Percentiles rank a stretch among this genome's conserved stretches.
Conservation (phyloP, 2,113 vertebrate genomes). For the Pelvicachromis taeniatus region DNA sequence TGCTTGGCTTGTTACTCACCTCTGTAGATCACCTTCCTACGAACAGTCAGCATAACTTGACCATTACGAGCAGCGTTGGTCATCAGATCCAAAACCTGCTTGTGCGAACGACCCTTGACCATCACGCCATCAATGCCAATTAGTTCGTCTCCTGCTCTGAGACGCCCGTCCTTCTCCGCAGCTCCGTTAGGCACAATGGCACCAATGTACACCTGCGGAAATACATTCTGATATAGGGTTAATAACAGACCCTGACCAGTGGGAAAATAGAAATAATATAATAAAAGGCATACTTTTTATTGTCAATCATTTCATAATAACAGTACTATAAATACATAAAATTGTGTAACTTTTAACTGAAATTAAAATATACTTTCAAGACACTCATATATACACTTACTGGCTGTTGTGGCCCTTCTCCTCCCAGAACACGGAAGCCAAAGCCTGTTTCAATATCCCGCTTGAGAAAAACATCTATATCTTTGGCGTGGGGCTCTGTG, state of each 20-base stretch:
- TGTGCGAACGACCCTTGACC: slow-evolving; percentile 92
- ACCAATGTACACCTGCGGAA: slow-evolving; percentile 90
- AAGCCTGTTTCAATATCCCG: slow-evolving; percentile 96
- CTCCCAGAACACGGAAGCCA: slow-evolving; percentile 94
- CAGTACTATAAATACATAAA: background rate
- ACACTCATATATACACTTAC: slow-evolving; percentile 72
- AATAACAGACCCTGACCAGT: background rate
- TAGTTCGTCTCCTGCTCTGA: slow-evolving; percentile 91
- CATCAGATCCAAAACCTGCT: slow-evolving; percentile 96
- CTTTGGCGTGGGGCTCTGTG: slow-evolving; percentile 92
- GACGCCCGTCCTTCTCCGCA: slow-evolving; percentile 89
- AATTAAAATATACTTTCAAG: background rate
- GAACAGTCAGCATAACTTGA: slow-evolving; percentile 87
- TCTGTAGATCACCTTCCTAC: slow-evolving; percentile 85
- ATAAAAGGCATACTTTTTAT: background rate
- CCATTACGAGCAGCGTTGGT: slow-evolving; percentile 92
- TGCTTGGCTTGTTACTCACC: slow-evolving; percentile 67
- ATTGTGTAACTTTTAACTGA: background rate
- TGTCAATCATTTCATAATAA: background rate
- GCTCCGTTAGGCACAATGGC: slow-evolving; percentile 91
- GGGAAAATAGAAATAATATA: background rate
- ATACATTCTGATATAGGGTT: slow-evolving; percentile 52
- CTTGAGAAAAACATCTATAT: slow-evolving; percentile 91
- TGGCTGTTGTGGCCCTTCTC: slow-evolving; percentile 92
- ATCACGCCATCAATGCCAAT: slow-evolving; percentile 92